Evolutionary conservation across 2,113 vertebrate species (phyloP), one percentile per base, ranked within the genome.

Genomic region (Calonectris borealis): DNA sequence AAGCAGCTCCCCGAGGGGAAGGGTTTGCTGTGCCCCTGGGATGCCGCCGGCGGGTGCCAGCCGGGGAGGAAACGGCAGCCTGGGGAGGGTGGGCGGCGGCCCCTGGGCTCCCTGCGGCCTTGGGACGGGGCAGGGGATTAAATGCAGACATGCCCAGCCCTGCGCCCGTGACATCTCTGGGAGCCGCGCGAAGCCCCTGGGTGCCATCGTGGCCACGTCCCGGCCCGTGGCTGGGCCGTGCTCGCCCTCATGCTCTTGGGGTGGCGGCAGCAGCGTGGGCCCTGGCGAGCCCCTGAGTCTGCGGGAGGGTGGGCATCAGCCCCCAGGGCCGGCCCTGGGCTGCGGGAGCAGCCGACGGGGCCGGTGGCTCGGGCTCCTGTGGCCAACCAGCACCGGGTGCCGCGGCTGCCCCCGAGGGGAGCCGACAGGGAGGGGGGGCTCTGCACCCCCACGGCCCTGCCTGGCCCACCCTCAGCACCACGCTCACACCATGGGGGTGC

Each of bases 101-200:
- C 36, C 7, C 17, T 1, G 1, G 22, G n/a, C 29, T 40, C 26
- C 46, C n/a, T 1, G 1, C 2, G 2, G 34, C 13, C 21, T 73
- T 1, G 69, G 69, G 34, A 69, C 3, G 4, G 26, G 55, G n/a
- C 1, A 2, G 36, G 60, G 46, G 25, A 96, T 90, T 93, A 96
- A 96, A 93, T 1, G 7, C 24, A 83, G 42, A 29, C 0, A 0
- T 5, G 5, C n/a, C 68, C 44, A 91, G 21, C 82, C 10, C 60
- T 60, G 73, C 6, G 18, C 34, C 48, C 0, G 2, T 87, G 66
- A 5, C 2, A 1, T 86, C 42, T 86, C 36, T 70, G 72, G 10
- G 36, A 57, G 36, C 34, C 3, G 0, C 0, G 0, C 0, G 3
- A 49, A 81, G 18, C 40, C 44, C 31, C 6, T 1, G 7, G 42